Evolutionary conservation across 2,797 vertebrate species (phyloP).

Genomic region (Mormyrops boulengeri): DNA sequence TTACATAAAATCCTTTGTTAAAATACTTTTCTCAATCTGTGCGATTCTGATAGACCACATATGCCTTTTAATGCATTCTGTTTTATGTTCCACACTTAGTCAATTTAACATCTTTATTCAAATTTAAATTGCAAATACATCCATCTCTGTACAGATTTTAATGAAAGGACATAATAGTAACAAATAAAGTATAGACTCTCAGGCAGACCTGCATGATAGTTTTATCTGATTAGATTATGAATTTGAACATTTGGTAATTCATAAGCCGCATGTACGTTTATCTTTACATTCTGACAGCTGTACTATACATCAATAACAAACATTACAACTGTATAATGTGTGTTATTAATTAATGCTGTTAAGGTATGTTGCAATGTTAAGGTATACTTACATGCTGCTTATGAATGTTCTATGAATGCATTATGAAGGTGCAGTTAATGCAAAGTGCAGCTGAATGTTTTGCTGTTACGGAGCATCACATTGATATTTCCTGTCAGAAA

Average conservation of each 20-base stretch:
- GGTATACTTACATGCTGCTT: neutral
- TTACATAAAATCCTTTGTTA: neutral
- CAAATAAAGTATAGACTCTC: neutral
- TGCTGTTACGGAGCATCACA: neutral
- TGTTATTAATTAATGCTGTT: neutral
- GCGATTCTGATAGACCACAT: neutral
- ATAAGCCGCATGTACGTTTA: neutral
- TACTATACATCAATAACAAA: neutral
- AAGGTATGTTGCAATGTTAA: neutral
- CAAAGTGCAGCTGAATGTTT: neutral
- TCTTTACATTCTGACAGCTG: neutral
- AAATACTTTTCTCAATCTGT: neutral
- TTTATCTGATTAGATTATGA: neutral
- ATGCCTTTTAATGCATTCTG: neutral
- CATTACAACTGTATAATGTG: neutral
- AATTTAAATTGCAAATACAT: neutral
- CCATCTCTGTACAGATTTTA: neutral
- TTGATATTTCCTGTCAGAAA: constrained; percentile 13
- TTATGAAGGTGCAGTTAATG: neutral
- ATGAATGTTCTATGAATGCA: neutral
- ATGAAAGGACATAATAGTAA: neutral
- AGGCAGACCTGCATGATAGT: neutral
- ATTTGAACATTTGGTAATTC: neutral
- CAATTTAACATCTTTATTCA: neutral
- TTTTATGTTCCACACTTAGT: constrained; percentile 7